These are phyloP conservation scores for Lateolabrax maculatus DNA, from an alignment of 2,797 vertebrate species.

Conservation along the genomic window DNA sequence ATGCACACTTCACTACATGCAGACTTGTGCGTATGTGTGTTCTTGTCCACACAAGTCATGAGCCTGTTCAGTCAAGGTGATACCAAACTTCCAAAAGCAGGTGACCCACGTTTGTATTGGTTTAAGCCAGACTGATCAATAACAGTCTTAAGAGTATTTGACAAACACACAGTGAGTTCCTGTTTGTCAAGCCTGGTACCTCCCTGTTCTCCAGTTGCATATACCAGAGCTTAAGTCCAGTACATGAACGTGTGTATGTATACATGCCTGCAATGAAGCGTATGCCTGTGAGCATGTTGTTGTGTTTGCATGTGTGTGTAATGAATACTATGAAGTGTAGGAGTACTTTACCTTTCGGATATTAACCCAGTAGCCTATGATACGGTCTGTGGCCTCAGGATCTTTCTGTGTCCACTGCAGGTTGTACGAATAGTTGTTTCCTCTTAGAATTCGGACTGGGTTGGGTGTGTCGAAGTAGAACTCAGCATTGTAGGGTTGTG, in stretches of 20 bases:
- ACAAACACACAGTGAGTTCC: not conserved
- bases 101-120: constrained; percentile 25
- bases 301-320: not conserved
- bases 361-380: constrained; percentile 93
- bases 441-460: constrained; percentile 92
- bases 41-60: constrained; percentile 8
- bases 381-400: constrained; percentile 90
- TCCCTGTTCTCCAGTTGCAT: not conserved
- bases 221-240: not conserved
- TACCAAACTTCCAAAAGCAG: constrained; percentile 18
- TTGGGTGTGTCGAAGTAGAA: constrained; percentile 98
- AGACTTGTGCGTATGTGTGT: constrained; percentile 25
- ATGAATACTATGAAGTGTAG: not conserved
- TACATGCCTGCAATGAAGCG: not conserved
- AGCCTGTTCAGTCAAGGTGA: constrained; percentile 23
- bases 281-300: not conserved
- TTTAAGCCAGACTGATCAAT: constrained; percentile 14
- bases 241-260: not conserved
- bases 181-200: constrained; percentile 6
- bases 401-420: constrained; percentile 98
- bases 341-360: constrained; percentile 88
- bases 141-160: constrained; percentile 8
- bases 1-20: constrained; percentile 50
- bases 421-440: constrained; percentile 95
- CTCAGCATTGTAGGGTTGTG: constrained; percentile 94